phyloP scores from a whole-genome alignment of 2,888 invertebrate genomes.

The Monoplex corrugatus region DNA sequence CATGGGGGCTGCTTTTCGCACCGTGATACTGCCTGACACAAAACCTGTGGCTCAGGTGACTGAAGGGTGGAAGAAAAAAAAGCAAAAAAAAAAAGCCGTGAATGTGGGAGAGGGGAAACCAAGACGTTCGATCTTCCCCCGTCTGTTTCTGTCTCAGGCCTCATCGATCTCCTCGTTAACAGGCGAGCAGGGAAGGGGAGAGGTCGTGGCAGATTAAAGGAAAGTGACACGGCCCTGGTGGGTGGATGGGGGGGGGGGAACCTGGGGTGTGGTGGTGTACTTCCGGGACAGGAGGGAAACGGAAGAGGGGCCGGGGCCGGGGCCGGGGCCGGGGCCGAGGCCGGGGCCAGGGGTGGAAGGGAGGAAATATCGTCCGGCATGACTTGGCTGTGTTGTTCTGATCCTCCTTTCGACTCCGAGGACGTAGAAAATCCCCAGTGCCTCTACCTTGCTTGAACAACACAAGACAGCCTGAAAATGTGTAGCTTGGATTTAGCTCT shows the following conservation, averaged over 20 bases:
- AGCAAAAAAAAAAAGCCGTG: neutral
- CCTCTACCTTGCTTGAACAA: too few species aligned
- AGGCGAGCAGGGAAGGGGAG: neutral
- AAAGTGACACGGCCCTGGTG: neutral
- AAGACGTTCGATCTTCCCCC: constrained; percentile 15
- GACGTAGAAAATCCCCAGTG: too few species aligned
- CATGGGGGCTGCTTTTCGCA: too few species aligned
- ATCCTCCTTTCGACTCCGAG: too few species aligned
- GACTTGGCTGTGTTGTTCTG: too few species aligned
- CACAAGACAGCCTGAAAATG: too few species aligned
- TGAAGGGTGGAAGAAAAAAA: too few species aligned
- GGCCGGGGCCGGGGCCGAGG: neutral
- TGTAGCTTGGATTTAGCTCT: too few species aligned
- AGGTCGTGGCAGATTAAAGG: neutral
- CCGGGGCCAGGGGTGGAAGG: neutral
- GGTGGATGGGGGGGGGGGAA: neutral
- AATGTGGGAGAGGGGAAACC: neutral
- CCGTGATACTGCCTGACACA: too few species aligned
- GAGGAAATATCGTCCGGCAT: neutral
- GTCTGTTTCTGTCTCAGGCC: neutral
- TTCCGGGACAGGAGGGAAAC: too few species aligned
- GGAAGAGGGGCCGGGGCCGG: too few species aligned
- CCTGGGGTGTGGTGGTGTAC: neutral
- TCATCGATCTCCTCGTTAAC: constrained; percentile 33
- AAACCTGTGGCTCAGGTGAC: too few species aligned